Evolutionary conservation across 2,797 vertebrate species (phyloP).

Genomic region (Syngnathus rostellatus): DNA sequence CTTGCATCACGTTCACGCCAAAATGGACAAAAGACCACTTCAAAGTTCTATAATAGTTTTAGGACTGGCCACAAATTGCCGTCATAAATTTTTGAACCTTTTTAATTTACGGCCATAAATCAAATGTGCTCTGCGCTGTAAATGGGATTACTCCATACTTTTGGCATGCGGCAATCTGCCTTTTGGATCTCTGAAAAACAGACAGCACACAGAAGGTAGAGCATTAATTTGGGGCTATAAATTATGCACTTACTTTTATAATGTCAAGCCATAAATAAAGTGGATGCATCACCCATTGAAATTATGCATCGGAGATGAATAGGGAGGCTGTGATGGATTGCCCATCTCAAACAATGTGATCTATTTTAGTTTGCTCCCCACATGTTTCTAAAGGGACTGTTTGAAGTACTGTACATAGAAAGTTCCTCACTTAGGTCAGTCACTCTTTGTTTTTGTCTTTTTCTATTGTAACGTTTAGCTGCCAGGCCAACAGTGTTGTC

Average conservation of each 20-base stretch:
- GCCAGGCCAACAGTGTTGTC: neutral
- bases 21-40: slow-evolving; percentile 67
- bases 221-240: slow-evolving; percentile 75
- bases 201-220: slow-evolving; percentile 69
- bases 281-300: slow-evolving; percentile 69
- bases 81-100: slow-evolving; percentile 77
- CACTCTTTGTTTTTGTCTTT: slow-evolving; percentile 23
- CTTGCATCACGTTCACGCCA: slow-evolving; percentile 65
- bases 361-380: slow-evolving; percentile 61
- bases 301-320: slow-evolving; percentile 70
- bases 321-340: slow-evolving; percentile 66
- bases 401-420: slow-evolving; percentile 45
- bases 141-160: slow-evolving; percentile 73
- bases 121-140: slow-evolving; percentile 59
- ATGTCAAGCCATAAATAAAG: slow-evolving; percentile 78
- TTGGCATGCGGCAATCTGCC: slow-evolving; percentile 71
- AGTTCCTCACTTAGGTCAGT: slow-evolving; percentile 23
- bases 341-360: slow-evolving; percentile 59
- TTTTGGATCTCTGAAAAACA: slow-evolving; percentile 67
- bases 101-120: slow-evolving; percentile 77
- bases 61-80: slow-evolving; percentile 75
- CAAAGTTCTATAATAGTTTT: slow-evolving; percentile 79
- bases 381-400: slow-evolving; percentile 28
- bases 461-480: slow-evolving; percentile 1
- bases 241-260: slow-evolving; percentile 80